Evolutionary conservation across 2,797 vertebrate genomes (phyloP).

Genomic region (Hoplostethus atlanticus): DNA sequence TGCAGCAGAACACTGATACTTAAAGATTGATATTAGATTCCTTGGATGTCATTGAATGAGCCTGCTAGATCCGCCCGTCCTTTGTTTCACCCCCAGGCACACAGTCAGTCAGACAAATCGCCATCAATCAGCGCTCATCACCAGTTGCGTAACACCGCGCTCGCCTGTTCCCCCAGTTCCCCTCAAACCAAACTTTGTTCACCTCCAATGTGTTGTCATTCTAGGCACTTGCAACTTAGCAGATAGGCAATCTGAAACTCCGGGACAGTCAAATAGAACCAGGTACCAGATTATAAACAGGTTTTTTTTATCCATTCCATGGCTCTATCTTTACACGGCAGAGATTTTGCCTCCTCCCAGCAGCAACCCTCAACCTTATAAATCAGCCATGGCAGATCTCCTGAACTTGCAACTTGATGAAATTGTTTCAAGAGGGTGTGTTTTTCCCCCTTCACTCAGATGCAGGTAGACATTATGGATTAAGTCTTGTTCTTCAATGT

Average conservation of each 20-base stretch:
- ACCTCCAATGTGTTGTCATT: slow-evolving; percentile 29
- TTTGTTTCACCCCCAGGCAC: slow-evolving; percentile 43
- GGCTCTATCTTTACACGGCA: slow-evolving; percentile 39
- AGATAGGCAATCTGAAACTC: slow-evolving; percentile 38
- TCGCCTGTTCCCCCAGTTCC: slow-evolving; percentile 3
- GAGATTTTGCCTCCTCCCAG: slow-evolving; percentile 14
- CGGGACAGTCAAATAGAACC: slow-evolving; percentile 26
- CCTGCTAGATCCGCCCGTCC: slow-evolving; percentile 36
- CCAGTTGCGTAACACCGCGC: slow-evolving; percentile 24
- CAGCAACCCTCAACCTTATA: slow-evolving; percentile 26
- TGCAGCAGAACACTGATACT: slow-evolving; percentile 27
- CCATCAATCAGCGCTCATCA: slow-evolving; percentile 23
- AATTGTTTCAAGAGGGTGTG: slow-evolving; percentile 13
- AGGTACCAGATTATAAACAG: slow-evolving; percentile 39
- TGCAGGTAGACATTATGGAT: slow-evolving; percentile 9
- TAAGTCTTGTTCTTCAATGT: slow-evolving; percentile 17
- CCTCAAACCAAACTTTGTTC: slow-evolving; percentile 26
- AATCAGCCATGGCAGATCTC: slow-evolving; percentile 43
- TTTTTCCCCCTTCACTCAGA: slow-evolving; percentile 3
- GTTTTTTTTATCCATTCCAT: slow-evolving; percentile 24
- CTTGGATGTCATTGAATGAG: slow-evolving; percentile 43
- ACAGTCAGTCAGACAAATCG: slow-evolving; percentile 39
- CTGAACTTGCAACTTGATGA: slow-evolving; percentile 12
- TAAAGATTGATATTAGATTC: slow-evolving; percentile 50
- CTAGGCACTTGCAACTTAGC: slow-evolving; percentile 20